phyloP scores from a whole-genome alignment of 1,140 invertebrate species.

The Hypsibius dujardini region DNA sequence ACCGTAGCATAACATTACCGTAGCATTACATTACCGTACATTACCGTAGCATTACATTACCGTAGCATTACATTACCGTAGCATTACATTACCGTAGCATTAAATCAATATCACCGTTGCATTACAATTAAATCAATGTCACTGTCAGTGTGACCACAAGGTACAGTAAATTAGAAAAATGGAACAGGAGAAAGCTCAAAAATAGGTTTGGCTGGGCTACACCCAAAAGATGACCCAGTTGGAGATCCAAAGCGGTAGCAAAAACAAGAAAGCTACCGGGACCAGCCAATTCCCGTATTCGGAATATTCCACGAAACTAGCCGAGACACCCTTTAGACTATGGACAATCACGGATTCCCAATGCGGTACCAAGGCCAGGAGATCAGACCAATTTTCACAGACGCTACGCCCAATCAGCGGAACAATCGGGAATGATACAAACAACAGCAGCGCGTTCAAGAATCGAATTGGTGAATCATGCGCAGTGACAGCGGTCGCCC shows the following conservation, averaged over 20 bases:
- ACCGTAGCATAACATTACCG: too few species aligned
- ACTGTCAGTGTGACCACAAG: too few species aligned
- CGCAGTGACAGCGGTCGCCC: slow-evolving; percentile 24
- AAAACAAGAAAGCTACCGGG: slow-evolving; percentile 37
- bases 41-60: too few species aligned
- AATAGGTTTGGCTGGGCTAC: background rate
- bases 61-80: too few species aligned
- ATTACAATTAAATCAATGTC: too few species aligned
- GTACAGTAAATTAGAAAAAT: too few species aligned
- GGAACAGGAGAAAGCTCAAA: too few species aligned
- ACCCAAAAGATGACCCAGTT: background rate
- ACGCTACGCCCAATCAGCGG: slow-evolving; percentile 13
- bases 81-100: too few species aligned
- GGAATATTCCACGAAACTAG: slow-evolving; percentile 59
- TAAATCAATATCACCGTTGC: too few species aligned
- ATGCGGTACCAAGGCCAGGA: too few species aligned
- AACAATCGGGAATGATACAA: slow-evolving; percentile 16
- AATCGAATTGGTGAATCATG: slow-evolving; percentile 18
- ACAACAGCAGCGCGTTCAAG: slow-evolving; percentile 20
- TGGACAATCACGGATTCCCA: too few species aligned
- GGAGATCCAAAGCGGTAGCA: slow-evolving; percentile 43
- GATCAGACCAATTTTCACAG: background rate
- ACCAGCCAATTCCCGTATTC: slow-evolving; percentile 50
- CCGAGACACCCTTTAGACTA: slow-evolving; percentile 32
- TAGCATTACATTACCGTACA: too few species aligned